phyloP scores from a whole-genome alignment of 92 coral and sea anemone species.

The Porites lobata region DNA sequence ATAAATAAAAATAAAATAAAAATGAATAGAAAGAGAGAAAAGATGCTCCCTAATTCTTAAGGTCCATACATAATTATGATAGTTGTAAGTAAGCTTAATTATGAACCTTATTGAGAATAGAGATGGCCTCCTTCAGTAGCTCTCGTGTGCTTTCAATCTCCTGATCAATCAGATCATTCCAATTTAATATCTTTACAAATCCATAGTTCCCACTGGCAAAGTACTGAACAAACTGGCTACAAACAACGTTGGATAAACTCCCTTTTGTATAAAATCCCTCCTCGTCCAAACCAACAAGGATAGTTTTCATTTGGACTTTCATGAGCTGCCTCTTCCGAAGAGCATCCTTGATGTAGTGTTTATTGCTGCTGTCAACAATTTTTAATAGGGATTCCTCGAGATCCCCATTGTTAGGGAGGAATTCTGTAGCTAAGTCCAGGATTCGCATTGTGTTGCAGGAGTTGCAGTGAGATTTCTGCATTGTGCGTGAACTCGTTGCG shows the following conservation, averaged over 20 bases:
- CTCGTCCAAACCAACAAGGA: conserved; percentile 10
- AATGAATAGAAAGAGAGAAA: too few species aligned
- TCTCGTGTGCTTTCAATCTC: not conserved
- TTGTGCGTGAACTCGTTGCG: not conserved
- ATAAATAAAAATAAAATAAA: too few species aligned
- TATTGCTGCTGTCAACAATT: not conserved
- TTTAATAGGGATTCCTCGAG: not conserved
- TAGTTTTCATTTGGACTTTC: conserved; percentile 20
- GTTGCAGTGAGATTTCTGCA: not conserved
- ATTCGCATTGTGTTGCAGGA: conserved; percentile 1
- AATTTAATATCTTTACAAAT: not conserved
- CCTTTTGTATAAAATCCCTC: not conserved
- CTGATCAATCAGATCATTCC: not conserved
- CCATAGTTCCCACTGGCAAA: conserved; percentile 30
- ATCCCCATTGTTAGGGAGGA: not conserved
- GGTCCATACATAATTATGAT: not conserved
- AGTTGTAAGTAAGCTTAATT: not conserved
- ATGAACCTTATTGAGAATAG: conserved; percentile 13
- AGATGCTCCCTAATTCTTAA: not conserved
- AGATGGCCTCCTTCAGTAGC: conserved; percentile 18
- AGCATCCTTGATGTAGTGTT: not conserved
- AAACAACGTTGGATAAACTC: not conserved
- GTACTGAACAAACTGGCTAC: conserved; percentile 13
- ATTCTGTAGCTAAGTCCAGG: not conserved
- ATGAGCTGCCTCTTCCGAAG: not conserved